Evolutionary conservation across 2,797 vertebrate genomes (phyloP), one percentile per base, ranked within the genome.

Genomic region (Syngnathus acus): DNA sequence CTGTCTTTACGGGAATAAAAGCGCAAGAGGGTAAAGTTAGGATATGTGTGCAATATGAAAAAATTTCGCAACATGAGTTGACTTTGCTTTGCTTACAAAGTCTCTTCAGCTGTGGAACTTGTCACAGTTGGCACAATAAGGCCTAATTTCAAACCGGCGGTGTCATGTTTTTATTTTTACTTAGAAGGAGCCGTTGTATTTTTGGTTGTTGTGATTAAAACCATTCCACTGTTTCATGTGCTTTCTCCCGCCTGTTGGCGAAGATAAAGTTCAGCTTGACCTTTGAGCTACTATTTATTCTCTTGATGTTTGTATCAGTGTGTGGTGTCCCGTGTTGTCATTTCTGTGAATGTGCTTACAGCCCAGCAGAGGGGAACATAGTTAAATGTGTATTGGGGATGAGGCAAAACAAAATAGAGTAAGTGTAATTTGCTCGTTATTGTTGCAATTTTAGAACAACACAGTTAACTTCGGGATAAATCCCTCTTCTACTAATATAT

Each of bases 221-320:
- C 73, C 73, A 72, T 68, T 72, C 70, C 77, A 60, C 70, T 82
- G 81, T 86, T 89, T 90, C 82, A 90, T 89, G 85, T 67, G 79
- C 80, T 78, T 84, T 86, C 77, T 82, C 76, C 72, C 78, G 82
- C 77, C 78, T 85, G 86, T 81, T 82, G 84, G 79, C 85, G 84
- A 89, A 90, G 89, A 88, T 91, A 89, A 90, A 90, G 88, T 89
- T 90, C 88, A 90, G 71, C 70, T 78, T 86, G 88, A 90, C 86
- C 87, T 90, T 89, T 91, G 82, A 78, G 78, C 68, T 75, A 82
- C 82, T 87, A 86, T 87, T 88, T 89, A 83, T 86, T 85, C 86
- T 89, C 85, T 88, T 90, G 88, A 89, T 88, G 84, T 86, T 81
- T 79, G 78, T 80, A 81, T 84, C 75, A 78, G 75, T 72, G 80